Evolutionary conservation across 2,888 invertebrate species (phyloP).

Genomic region (Oscheius sp.): DNA sequence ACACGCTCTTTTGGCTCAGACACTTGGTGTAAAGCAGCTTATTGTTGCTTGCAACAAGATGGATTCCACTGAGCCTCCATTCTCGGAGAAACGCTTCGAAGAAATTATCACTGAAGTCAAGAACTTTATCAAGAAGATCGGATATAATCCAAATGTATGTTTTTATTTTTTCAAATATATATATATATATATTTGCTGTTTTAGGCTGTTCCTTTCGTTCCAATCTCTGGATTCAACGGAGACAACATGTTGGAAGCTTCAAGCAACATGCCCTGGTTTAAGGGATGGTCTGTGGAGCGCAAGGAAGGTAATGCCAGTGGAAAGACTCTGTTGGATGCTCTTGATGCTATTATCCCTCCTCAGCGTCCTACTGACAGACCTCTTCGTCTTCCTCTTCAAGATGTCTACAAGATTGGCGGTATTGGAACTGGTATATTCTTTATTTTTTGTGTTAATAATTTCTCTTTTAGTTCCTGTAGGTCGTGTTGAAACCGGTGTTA

Average conservation of each 20-base stretch:
- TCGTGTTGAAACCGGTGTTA: no score
- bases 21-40: slow-evolving; percentile 97
- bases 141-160: slow-evolving; percentile 95
- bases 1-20: slow-evolving; percentile 96
- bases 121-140: slow-evolving; percentile 98
- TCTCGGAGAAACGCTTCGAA: slow-evolving; percentile 90
- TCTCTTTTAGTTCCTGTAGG: no score
- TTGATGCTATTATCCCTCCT: slow-evolving; percentile 95
- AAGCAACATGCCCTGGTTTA: slow-evolving; percentile 88
- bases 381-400: slow-evolving; percentile 97
- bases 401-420: slow-evolving; percentile 98
- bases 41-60: slow-evolving; percentile 99
- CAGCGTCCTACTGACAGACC: slow-evolving; percentile 94
- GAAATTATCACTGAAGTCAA: slow-evolving; percentile 93
- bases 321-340: slow-evolving; percentile 93
- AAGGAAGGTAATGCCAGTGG: slow-evolving; percentile 93
- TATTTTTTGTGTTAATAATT: no score
- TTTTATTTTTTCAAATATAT: no score
- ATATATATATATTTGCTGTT: no score
- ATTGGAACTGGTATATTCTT: slow-evolving; percentile 99
- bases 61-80: slow-evolving; percentile 99
- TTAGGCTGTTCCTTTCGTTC: slow-evolving; percentile 97
- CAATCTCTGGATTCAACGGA: slow-evolving; percentile 99
- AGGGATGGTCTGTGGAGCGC: slow-evolving; percentile 94
- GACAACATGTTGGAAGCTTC: slow-evolving; percentile 99